A percentile compares a stretch with the other conserved stretches of the same genome.
Evolutionary conservation across 2,797 vertebrate species (phyloP).

Genomic region (Myotis findleyi): DNA sequence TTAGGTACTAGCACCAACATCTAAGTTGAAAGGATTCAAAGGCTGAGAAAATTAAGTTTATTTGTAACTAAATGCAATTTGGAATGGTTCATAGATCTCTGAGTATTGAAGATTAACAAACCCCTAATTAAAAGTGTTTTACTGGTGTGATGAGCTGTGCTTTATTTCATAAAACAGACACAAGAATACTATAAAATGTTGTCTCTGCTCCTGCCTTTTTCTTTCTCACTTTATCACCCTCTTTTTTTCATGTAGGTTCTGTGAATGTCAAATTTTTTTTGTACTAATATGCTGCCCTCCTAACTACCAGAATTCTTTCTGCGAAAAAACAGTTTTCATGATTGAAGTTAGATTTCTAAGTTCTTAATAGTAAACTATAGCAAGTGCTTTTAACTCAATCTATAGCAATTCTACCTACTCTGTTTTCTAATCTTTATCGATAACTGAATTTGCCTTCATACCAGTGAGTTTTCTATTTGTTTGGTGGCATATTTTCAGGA

Average conservation of each 20-base stretch:
- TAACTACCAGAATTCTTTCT: not conserved
- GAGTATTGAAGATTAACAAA: not conserved
- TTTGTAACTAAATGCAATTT: conserved; percentile 47
- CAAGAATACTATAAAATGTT: not conserved
- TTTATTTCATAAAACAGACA: conserved; percentile 25
- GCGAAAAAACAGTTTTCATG: not conserved
- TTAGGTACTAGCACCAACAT: not conserved
- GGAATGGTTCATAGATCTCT: conserved; percentile 19
- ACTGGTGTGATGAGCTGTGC: not conserved
- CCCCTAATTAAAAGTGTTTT: not conserved
- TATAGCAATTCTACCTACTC: not conserved
- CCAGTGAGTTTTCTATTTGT: not conserved
- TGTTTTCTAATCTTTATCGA: not conserved
- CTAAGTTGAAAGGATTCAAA: not conserved
- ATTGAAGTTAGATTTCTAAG: not conserved
- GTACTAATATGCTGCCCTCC: not conserved
- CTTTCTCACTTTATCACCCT: not conserved
- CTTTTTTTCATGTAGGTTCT: not conserved
- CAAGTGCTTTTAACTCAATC: not conserved
- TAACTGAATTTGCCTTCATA: not conserved
- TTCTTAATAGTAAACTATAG: not conserved
- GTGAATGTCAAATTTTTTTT: not conserved
- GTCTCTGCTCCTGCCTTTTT: not conserved
- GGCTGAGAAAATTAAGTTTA: not conserved
- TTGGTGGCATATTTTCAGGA: not conserved